Evolutionary conservation across 2,113 vertebrate genomes (phyloP).

Genomic region (Hydrolagus affinis): DNA sequence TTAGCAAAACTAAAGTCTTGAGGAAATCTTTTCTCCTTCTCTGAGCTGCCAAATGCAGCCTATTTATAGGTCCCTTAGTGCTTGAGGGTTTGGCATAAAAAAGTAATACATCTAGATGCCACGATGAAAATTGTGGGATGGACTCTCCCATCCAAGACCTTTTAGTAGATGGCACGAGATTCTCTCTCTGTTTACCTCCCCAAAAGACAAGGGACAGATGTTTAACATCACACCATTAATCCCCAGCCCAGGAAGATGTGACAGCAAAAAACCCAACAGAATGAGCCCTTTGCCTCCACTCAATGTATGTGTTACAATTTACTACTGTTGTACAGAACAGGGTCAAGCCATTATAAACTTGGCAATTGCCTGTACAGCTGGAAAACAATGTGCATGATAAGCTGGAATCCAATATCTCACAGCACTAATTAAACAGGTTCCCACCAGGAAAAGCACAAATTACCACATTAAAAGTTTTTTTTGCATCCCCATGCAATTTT

Average conservation of each 20-base stretch:
- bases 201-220: constrained; percentile 75
- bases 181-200: constrained; percentile 70
- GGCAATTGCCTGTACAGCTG: constrained; percentile 76
- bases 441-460: constrained; percentile 75
- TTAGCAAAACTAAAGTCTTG: constrained; percentile 78
- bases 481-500: constrained; percentile 69
- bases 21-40: constrained; percentile 73
- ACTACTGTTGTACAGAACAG: constrained; percentile 77
- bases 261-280: constrained; percentile 70
- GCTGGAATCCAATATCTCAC: constrained; percentile 78
- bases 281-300: constrained; percentile 70
- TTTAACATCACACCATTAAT: constrained; percentile 76
- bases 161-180: constrained; percentile 69
- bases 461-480: constrained; percentile 52
- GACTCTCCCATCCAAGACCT: constrained; percentile 69
- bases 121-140: constrained; percentile 66
- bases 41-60: constrained; percentile 65
- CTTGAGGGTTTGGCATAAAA: constrained; percentile 71
- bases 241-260: constrained; percentile 65
- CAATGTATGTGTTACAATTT: constrained; percentile 73
- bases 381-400: constrained; percentile 80
- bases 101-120: constrained; percentile 67
- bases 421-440: constrained; percentile 73
- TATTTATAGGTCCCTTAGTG: constrained; percentile 77
- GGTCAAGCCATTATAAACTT: constrained; percentile 79